Conservation (phyloP, 2,888 invertebrate species). For the Malacosoma neustria region DNA sequence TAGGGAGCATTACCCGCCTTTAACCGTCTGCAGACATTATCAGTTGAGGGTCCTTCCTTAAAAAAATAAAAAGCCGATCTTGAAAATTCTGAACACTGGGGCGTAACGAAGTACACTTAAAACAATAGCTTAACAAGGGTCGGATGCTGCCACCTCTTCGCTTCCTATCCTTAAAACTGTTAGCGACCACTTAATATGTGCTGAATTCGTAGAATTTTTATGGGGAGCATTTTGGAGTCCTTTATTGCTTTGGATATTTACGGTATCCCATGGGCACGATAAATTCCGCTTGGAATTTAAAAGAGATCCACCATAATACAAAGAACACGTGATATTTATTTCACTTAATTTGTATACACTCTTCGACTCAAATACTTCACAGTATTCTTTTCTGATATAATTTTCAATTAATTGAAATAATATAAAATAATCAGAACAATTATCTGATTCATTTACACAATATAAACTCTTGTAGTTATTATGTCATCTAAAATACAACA, state of each 20-base stretch:
- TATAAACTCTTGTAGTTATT: too few species aligned
- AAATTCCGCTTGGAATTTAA: conserved; percentile 43
- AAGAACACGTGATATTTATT: neutral
- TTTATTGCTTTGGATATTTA: conserved; percentile 60
- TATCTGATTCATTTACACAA: too few species aligned
- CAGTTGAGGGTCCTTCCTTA: conserved; percentile 57
- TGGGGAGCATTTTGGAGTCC: conserved; percentile 44
- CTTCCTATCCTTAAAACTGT: conserved; percentile 54
- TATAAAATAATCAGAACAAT: too few species aligned
- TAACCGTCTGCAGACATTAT: conserved; percentile 52
- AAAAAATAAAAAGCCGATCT: conserved; percentile 59
- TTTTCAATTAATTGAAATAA: too few species aligned
- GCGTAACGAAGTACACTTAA: conserved; percentile 72
- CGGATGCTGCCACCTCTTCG: conserved; percentile 41
- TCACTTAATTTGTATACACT: too few species aligned
- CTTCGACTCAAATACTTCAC: too few species aligned
- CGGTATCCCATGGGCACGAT: conserved; percentile 44
- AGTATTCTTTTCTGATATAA: too few species aligned
- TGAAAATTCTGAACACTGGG: conserved; percentile 57
- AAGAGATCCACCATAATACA: conserved; percentile 25
- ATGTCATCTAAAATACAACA: too few species aligned
- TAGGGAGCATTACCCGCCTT: conserved; percentile 29
- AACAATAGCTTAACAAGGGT: conserved; percentile 71
- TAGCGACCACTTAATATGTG: conserved; percentile 64
- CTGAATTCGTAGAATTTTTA: conserved; percentile 67